These are phyloP conservation scores for Arctia plantaginis DNA, from an alignment of 2,888 invertebrate species.

Conservation along the genomic window DNA sequence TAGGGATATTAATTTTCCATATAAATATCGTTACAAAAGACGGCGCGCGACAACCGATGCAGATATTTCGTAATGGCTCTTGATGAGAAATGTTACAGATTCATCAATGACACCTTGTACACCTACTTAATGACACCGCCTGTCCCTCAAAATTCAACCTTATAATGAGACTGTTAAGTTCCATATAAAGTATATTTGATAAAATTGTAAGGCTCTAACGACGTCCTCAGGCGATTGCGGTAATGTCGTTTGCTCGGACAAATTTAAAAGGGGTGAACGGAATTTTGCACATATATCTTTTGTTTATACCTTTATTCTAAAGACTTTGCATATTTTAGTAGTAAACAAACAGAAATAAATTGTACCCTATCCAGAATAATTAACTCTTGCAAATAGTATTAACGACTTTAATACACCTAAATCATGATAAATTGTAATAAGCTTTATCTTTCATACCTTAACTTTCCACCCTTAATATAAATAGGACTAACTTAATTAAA, in stretches of 20 bases:
- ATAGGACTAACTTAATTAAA: neutral
- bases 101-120: conserved; percentile 61
- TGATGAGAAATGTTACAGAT: conserved; percentile 65
- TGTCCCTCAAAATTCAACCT: conserved; percentile 21
- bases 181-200: neutral
- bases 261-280: conserved; percentile 33
- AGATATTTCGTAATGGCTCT: conserved; percentile 58
- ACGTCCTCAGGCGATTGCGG: conserved; percentile 55
- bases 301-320: conserved; percentile 10
- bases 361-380: neutral
- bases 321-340: neutral
- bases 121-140: neutral
- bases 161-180: conserved; percentile 14
- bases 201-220: conserved; percentile 52
- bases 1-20: conserved; percentile 6
- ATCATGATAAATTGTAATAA: too few species aligned
- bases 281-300: conserved; percentile 32
- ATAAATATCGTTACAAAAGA: conserved; percentile 29
- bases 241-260: conserved; percentile 60
- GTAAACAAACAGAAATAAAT: too few species aligned
- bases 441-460: too few species aligned
- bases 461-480: neutral
- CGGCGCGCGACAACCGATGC: conserved; percentile 30
- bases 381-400: too few species aligned
- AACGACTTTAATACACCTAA: too few species aligned